Evolutionary conservation across 1,140 invertebrate genomes (phyloP).

Genomic region (Manduca sexta): DNA sequence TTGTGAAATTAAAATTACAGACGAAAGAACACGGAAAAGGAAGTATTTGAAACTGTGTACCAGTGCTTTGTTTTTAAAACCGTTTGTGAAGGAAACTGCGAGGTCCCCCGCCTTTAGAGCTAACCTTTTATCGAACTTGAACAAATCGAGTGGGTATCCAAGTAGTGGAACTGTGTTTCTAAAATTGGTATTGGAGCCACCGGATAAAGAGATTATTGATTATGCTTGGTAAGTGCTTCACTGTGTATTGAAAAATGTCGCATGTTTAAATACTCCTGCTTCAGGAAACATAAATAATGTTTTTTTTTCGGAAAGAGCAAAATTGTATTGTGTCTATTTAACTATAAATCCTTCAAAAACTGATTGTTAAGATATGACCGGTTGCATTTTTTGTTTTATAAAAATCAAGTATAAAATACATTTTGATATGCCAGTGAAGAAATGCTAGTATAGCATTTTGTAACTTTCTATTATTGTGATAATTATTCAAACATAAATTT

Average conservation of each 20-base stretch:
- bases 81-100: conserved; percentile 51
- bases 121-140: conserved; percentile 42
- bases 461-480: too few species aligned
- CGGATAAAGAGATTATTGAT: conserved; percentile 78
- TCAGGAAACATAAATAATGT: too few species aligned
- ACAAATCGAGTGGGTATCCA: conserved; percentile 26
- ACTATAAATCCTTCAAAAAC: too few species aligned
- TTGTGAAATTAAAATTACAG: conserved; percentile 14
- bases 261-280: too few species aligned
- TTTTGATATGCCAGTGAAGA: too few species aligned
- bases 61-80: conserved; percentile 44
- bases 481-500: background rate
- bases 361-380: too few species aligned
- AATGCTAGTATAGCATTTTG: too few species aligned
- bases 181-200: conserved; percentile 64
- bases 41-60: conserved; percentile 33
- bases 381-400: too few species aligned
- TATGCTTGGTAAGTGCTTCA: conserved; percentile 75
- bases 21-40: conserved; percentile 8
- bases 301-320: too few species aligned
- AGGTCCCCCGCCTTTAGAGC: conserved; percentile 44
- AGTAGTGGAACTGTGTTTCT: conserved; percentile 39
- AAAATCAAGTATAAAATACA: too few species aligned
- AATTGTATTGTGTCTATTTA: too few species aligned
- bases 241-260: too few species aligned